A percentile compares a stretch with the other conserved stretches of the same genome.
Evolutionary conservation across 2,888 invertebrate genomes (phyloP).

Genomic region (Calliphora vomitoria): DNA sequence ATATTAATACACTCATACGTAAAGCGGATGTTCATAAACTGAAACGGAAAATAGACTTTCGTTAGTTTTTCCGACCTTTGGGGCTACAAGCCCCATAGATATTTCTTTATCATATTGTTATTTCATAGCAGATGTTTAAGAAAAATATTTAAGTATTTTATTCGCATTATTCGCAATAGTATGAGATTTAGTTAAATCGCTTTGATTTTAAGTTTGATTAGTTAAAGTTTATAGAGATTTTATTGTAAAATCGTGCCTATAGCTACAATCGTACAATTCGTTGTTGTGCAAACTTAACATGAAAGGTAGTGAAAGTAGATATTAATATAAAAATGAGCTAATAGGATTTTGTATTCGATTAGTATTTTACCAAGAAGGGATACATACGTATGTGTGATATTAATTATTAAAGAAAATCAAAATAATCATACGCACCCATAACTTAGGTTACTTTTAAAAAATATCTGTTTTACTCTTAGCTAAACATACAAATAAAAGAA

Average conservation of each 20-base stretch:
- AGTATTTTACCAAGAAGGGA: too few species aligned
- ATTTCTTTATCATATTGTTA: too few species aligned
- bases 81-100: background rate
- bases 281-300: background rate
- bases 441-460: too few species aligned
- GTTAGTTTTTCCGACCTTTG: slow-evolving; percentile 42
- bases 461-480: too few species aligned
- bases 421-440: background rate
- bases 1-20: slow-evolving; percentile 8
- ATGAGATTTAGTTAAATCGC: too few species aligned
- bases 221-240: background rate
- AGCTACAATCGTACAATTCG: background rate
- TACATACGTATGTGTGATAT: background rate
- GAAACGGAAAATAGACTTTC: slow-evolving; percentile 32
- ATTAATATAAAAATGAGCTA: too few species aligned
- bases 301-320: too few species aligned
- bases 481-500: too few species aligned
- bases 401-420: background rate
- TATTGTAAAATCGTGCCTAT: background rate
- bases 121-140: too few species aligned
- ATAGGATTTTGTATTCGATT: too few species aligned
- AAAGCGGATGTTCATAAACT: slow-evolving; percentile 50
- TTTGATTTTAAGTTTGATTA: background rate
- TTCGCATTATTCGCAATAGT: too few species aligned
- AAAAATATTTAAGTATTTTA: too few species aligned